A percentile compares a stretch with the other conserved stretches of the same genome.
Evolutionary conservation across 2,888 invertebrate species (phyloP).

Genomic region (Aphodius sticticus): DNA sequence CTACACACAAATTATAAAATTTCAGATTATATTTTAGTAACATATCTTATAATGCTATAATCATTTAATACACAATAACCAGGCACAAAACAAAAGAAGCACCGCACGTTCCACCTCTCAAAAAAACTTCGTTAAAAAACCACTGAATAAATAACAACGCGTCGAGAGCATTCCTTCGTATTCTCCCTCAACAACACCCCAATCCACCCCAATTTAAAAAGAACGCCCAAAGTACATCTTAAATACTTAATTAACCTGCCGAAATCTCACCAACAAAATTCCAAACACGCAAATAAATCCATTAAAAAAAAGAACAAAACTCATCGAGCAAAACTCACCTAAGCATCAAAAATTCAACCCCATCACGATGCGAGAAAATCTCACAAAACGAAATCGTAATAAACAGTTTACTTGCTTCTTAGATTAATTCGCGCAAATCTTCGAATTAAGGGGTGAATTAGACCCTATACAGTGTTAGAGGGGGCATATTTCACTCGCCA

Average conservation of each 20-base stretch:
- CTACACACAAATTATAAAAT: too few species aligned
- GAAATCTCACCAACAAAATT: neutral
- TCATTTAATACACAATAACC: neutral
- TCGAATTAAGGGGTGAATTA: neutral
- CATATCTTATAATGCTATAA: too few species aligned
- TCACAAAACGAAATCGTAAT: neutral
- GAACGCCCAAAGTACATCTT: neutral
- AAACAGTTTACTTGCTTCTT: neutral
- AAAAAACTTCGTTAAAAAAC: neutral
- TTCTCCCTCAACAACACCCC: neutral
- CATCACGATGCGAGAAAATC: neutral
- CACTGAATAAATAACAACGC: neutral
- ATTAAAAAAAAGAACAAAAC: neutral
- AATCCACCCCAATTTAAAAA: neutral
- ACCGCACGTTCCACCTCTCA: neutral
- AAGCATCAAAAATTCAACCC: neutral
- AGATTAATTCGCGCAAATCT: neutral
- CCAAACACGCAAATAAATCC: neutral
- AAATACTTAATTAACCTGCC: neutral
- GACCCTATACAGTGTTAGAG: neutral
- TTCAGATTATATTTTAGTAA: too few species aligned
- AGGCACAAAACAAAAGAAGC: neutral
- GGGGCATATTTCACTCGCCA: neutral
- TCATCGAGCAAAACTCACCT: neutral
- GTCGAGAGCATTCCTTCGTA: neutral